Conservation (phyloP, 1,140 invertebrate species). For the Zaprionus ghesquierei region DNA sequence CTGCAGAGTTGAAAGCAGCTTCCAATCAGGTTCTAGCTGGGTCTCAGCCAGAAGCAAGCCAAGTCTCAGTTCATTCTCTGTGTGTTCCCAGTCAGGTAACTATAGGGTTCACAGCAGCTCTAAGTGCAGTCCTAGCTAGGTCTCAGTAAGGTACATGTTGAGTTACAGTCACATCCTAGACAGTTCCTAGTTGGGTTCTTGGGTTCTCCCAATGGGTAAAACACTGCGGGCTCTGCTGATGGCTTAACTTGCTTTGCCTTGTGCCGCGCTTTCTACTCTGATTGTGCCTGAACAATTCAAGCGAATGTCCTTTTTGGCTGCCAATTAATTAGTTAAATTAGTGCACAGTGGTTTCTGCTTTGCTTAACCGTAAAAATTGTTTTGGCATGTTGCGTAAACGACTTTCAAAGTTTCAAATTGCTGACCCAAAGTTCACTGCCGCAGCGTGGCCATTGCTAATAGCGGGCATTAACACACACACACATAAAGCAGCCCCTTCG, state of each 20-base stretch:
- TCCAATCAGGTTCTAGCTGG: too few relatives aligned
- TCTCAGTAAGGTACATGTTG: too few relatives aligned
- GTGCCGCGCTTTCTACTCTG: background rate
- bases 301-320: background rate
- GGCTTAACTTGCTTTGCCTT: background rate
- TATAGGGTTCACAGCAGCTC: background rate
- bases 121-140: too few relatives aligned
- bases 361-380: slow-evolving; percentile 32
- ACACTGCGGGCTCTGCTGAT: too few relatives aligned
- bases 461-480: slow-evolving; percentile 56
- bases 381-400: slow-evolving; percentile 42
- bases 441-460: slow-evolving; percentile 50
- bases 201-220: too few relatives aligned
- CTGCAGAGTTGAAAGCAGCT: too few relatives aligned
- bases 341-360: slow-evolving; percentile 20
- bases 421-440: slow-evolving; percentile 41
- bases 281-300: background rate
- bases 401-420: slow-evolving; percentile 59
- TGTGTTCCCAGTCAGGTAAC: background rate
- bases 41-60: too few relatives aligned
- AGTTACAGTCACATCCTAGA: too few relatives aligned
- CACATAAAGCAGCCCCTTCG: slow-evolving; percentile 24
- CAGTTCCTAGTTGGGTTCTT: too few relatives aligned
- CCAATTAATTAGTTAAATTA: slow-evolving; percentile 76
- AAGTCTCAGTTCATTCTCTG: too few relatives aligned